Evolutionary conservation across 1,140 invertebrate species (phyloP), one percentile per base, ranked within the genome.

Genomic region (Coboldia fuscipes): DNA sequence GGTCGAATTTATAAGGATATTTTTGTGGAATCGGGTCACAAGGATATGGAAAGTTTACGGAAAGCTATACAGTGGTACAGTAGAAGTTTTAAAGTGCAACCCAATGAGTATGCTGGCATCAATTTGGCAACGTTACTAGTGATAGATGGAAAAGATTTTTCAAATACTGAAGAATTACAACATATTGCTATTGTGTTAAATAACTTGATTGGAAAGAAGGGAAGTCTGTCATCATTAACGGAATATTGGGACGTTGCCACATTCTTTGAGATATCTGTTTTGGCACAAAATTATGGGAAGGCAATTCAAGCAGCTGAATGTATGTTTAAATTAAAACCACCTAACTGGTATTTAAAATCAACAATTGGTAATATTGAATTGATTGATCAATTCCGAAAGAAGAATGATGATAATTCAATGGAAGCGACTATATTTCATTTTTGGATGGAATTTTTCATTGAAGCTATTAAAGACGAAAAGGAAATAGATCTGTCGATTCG

Each of bases 201-300:
- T 56, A 94, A 94, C 63, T 62, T 97, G 28, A 97, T 99, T 50
- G 94, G 96, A 1, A 86, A 92, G 49, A 98, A 98, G 57, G 94
- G 94, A 15, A 92, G 84, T 51, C 56, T 99, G 13, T 74, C 75
- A 0, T 85, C 82, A 14, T 58, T 98, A 3, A 82, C 80, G 45
- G 93, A 98, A 48, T 99, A 99, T 51, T 99, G 96, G 96, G 92
- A 96, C 60, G 90, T 98, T 6, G 96, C 96, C 0, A 98, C 93
- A 2, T 98, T 97, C 60, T 98, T 99, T 59, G 96, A 99, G 60
- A 97, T 98, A 36, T 90, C 85, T 35, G 93, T 98, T 1, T 59
- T 99, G 12, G 92, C 92, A 12, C 85, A 97, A 57, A 88, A 98
- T 56, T 98, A 96, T 59, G 65, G 75, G 3, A 97, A 97, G 60